Conservation (phyloP, 2,888 invertebrate species). For the Lampropteryx suffumata region DNA sequence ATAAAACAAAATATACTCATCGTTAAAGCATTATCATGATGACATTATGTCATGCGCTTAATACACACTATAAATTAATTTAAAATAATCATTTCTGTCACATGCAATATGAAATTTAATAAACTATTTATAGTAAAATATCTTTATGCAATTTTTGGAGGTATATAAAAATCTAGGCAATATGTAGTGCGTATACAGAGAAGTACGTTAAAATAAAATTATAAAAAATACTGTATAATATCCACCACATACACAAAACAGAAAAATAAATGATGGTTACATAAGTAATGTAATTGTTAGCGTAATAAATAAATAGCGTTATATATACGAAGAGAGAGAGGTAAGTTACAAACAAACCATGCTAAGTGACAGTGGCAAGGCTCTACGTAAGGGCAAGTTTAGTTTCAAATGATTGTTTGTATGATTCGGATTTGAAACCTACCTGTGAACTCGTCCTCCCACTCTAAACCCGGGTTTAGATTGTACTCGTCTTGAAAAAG, state of each 20-base stretch:
- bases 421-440: constrained; percentile 87
- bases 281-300: constrained; percentile 27
- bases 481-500: constrained; percentile 98
- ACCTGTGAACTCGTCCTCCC: constrained; percentile 99
- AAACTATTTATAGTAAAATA: constrained; percentile 11
- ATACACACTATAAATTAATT: constrained; percentile 49
- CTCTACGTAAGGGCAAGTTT: constrained; percentile 75
- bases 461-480: constrained; percentile 99
- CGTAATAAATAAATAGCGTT: constrained; percentile 38
- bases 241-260: constrained; percentile 29
- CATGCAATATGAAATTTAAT: constrained; percentile 57
- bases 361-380: constrained; percentile 78
- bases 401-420: constrained; percentile 68
- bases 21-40: constrained; percentile 47
- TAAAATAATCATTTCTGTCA: constrained; percentile 56
- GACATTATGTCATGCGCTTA: constrained; percentile 65
- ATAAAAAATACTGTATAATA: constrained; percentile 12
- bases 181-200: constrained; percentile 24
- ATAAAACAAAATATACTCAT: constrained; percentile 42
- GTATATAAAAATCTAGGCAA: constrained; percentile 16
- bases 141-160: background rate
- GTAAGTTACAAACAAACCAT: constrained; percentile 72
- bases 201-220: background rate
- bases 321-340: constrained; percentile 34
- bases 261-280: constrained; percentile 30